phyloP scores from a whole-genome alignment of 2,113 vertebrate species.

The Phrynocephalus versicolor region DNA sequence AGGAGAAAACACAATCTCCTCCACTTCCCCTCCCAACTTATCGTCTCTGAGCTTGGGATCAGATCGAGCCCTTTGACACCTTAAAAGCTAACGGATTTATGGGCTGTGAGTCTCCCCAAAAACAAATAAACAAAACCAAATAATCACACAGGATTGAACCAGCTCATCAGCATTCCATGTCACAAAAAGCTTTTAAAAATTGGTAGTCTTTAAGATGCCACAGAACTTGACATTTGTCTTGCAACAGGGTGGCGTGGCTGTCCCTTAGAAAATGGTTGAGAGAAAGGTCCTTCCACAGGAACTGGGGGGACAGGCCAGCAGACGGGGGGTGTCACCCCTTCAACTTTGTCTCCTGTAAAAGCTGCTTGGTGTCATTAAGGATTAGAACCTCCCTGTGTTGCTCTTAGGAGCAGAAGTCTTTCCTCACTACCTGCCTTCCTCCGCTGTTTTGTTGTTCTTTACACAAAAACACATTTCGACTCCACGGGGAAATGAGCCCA shows the following conservation, averaged over 20 bases:
- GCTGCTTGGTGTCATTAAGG: neutral
- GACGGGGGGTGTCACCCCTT: neutral
- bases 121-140: neutral
- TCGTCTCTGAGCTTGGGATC: neutral
- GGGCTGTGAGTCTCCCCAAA: neutral
- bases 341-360: neutral
- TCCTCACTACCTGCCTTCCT: neutral
- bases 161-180: neutral
- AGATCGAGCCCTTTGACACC: too few relatives aligned
- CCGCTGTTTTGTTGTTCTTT: slow-evolving; percentile 6
- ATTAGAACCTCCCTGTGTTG: too few relatives aligned
- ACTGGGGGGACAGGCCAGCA: too few relatives aligned
- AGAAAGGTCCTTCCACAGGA: neutral
- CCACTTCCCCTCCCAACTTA: neutral
- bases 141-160: neutral
- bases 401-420: neutral
- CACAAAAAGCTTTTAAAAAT: neutral
- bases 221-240: neutral
- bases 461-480: slow-evolving; percentile 4
- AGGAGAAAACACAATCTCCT: neutral
- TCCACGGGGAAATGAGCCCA: slow-evolving; percentile 22
- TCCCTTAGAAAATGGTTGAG: neutral
- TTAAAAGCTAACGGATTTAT: neutral
- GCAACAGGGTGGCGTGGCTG: neutral
- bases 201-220: neutral